Evolutionary conservation across 2,888 invertebrate species (phyloP).

Genomic region (Trilocha varians): DNA sequence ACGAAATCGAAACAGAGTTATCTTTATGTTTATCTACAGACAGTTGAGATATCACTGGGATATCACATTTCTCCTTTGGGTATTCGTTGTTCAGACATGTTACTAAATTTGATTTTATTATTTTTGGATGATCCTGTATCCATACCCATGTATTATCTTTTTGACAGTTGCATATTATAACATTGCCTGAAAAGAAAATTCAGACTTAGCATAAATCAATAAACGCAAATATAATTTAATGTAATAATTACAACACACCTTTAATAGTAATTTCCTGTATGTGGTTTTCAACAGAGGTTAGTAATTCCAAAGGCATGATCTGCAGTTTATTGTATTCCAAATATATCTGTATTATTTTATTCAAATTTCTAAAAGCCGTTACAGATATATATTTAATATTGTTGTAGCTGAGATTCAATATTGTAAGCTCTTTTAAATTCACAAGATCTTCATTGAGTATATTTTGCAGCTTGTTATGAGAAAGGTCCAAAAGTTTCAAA

Average conservation of each 20-base stretch:
- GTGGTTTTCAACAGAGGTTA: constrained; percentile 87
- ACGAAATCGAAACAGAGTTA: constrained; percentile 87
- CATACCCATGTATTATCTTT: constrained; percentile 94
- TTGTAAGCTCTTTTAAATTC: constrained; percentile 83
- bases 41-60: constrained; percentile 86
- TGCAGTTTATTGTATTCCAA: constrained; percentile 87
- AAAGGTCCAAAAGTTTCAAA: constrained; percentile 85
- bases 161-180: constrained; percentile 90
- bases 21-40: constrained; percentile 91
- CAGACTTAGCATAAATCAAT: background rate
- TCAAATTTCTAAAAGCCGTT: constrained; percentile 84
- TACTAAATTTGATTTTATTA: constrained; percentile 46
- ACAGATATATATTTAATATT: constrained; percentile 85
- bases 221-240: background rate
- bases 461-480: constrained; percentile 86
- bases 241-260: constrained; percentile 69
- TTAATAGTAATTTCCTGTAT: constrained; percentile 84
- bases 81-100: constrained; percentile 55
- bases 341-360: constrained; percentile 84
- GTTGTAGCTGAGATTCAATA: constrained; percentile 85
- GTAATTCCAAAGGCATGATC: constrained; percentile 82
- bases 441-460: constrained; percentile 85
- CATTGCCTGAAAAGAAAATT: constrained; percentile 79
- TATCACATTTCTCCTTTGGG: constrained; percentile 64
- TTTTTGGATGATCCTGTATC: constrained; percentile 86